Evolutionary conservation across 2,797 vertebrate genomes (phyloP).

Genomic region (Pyrrhura leucotis): DNA sequence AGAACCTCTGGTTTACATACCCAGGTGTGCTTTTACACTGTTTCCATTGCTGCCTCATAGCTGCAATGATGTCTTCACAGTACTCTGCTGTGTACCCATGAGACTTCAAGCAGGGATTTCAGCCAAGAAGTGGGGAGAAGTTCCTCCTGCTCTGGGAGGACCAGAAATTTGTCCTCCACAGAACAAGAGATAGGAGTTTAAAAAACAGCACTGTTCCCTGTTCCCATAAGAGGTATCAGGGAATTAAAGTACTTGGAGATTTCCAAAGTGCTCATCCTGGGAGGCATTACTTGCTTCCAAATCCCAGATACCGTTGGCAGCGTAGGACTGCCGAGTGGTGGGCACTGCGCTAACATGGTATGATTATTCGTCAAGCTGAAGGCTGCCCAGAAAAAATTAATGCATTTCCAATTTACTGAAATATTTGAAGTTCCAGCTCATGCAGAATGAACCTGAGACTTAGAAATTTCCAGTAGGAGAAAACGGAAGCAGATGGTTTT

Average conservation of each 20-base stretch:
- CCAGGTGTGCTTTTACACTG: background rate
- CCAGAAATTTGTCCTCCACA: background rate
- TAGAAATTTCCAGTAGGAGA: background rate
- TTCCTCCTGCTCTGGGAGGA: background rate
- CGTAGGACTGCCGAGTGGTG: rapidly evolving
- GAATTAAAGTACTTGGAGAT: background rate
- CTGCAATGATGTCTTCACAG: background rate
- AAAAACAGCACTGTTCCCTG: rapidly evolving
- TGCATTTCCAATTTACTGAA: background rate
- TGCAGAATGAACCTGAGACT: background rate
- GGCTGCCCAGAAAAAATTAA: background rate
- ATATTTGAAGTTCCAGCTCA: background rate
- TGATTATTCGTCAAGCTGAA: background rate
- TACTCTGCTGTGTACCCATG: background rate
- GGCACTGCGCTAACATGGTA: background rate
- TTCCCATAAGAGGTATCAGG: background rate
- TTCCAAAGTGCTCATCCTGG: background rate
- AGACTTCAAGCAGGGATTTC: background rate
- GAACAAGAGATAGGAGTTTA: background rate
- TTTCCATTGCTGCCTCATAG: background rate
- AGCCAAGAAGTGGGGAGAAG: background rate
- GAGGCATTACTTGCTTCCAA: background rate
- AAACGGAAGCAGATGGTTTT: background rate
- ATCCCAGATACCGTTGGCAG: background rate
- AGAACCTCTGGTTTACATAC: background rate